These are phyloP conservation scores for Microcebus ravelobensis DNA, from an alignment of 2,113 vertebrate species.

Conservation along the genomic window DNA sequence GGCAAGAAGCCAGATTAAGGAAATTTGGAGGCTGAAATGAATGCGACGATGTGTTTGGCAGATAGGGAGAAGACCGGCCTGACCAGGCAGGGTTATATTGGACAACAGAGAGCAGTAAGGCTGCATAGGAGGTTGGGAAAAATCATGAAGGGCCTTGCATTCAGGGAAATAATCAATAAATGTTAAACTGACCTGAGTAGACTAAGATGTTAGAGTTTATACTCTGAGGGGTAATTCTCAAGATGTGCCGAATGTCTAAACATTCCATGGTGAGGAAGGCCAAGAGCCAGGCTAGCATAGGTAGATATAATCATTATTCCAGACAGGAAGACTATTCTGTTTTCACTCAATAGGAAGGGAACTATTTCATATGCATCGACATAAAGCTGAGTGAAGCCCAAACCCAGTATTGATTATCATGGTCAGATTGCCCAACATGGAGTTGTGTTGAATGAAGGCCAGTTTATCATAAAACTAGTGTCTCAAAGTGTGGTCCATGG, in stretches of 20 bases:
- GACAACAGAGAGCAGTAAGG: background rate
- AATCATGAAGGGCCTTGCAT: background rate
- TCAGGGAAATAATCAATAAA: background rate
- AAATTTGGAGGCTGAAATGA: background rate
- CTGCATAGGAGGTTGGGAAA: background rate
- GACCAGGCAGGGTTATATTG: background rate
- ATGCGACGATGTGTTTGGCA: background rate
- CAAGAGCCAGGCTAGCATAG: background rate
- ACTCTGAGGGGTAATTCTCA: background rate
- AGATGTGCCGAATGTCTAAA: background rate
- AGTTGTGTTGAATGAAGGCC: background rate
- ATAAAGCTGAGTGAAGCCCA: background rate
- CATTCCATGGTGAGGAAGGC: background rate
- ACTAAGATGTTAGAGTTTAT: background rate
- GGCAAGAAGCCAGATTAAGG: background rate
- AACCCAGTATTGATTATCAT: background rate
- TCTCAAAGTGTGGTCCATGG: background rate
- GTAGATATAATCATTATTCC: background rate
- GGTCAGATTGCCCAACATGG: background rate
- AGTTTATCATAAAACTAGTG: background rate
- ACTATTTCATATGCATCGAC: background rate
- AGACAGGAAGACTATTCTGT: background rate
- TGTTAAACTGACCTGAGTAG: background rate
- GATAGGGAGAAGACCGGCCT: background rate
- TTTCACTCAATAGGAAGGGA: background rate